These are phyloP conservation scores for Cyprinodon tularosa DNA, from an alignment of 2,113 vertebrate genomes.

Conservation along the genomic window DNA sequence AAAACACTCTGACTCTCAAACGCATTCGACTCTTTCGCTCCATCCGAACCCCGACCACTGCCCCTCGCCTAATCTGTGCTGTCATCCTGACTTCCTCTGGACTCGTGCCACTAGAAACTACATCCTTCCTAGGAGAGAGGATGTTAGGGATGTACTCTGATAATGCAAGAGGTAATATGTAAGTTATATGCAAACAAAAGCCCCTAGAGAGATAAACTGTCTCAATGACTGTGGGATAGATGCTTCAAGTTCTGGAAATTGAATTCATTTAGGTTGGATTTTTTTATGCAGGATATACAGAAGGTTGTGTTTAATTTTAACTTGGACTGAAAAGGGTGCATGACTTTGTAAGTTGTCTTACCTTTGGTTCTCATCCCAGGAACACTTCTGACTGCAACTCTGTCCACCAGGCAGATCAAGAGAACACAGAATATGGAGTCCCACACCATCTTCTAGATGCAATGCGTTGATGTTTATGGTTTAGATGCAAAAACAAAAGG, in stretches of 20 bases:
- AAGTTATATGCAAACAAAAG: not conserved
- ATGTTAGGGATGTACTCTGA: not conserved
- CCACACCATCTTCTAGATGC: constrained; percentile 63
- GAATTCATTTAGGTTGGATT: not conserved
- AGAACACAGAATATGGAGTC: constrained; percentile 63
- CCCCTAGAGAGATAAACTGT: not conserved
- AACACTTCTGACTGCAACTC: constrained; percentile 31
- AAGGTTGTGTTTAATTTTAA: not conserved
- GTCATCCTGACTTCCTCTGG: constrained; percentile 44
- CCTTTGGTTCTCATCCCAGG: constrained; percentile 64
- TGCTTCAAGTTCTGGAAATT: no score
- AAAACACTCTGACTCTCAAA: constrained; percentile 46
- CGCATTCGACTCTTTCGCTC: constrained; percentile 21
- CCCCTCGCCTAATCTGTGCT: constrained; percentile 36
- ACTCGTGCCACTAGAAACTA: constrained; percentile 11
- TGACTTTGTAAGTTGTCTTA: constrained; percentile 34
- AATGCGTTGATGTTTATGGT: constrained; percentile 10
- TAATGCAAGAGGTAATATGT: not conserved
- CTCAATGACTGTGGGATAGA: no score
- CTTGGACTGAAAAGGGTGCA: not conserved
- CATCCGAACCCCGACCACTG: constrained; percentile 35
- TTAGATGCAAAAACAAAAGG: constrained; percentile 14
- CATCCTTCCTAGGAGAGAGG: constrained; percentile 20
- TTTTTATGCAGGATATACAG: not conserved
- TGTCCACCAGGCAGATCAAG: constrained; percentile 60